Base-by-base conservation (phyloP, 2,113 vertebrate species). In the Tichodroma muraria region DNA sequence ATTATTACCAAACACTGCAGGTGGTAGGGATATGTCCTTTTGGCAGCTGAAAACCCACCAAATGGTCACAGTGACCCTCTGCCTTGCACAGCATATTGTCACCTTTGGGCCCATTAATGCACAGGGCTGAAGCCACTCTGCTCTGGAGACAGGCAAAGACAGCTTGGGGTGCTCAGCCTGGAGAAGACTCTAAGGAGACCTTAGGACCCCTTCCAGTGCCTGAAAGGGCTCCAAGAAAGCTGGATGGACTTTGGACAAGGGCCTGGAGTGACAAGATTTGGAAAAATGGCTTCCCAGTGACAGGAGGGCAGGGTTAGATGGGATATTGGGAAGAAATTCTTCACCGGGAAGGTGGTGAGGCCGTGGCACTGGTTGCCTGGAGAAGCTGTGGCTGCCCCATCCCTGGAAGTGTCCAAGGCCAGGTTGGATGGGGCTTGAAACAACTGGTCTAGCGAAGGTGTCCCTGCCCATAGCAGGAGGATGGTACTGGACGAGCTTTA, bases 21-120 rank as follows among this genome's bases (percentile, higher is more conserved):
- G 35, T 3, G 19, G 49, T 47, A 37, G 30, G 37, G 33, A 49
- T 4, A 1, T 1, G 8, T 28, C 38, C 30, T 66, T 90, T 6
- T 12, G 4, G 33, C 22, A 47, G 14, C 25, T n/a, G 42, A 35
- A 73, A 53, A 84, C 8, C 27, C 33, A 57, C 0, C 18, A 20
- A 23, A 22, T 6, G 13, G 27, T 8, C 11, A 52, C 11, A 37
- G 15, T 0, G 38, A 59, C 8, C 40, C 38, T 38, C 1, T 18
- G 18, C 14, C 38, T 33, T 42, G 38, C 27, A 33, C 10, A 5
- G 15, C 52, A 60, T 6, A 45, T n/a, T 42, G 19, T 45, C 38
- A 35, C 19, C 22, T 49, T 72, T 15, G 24, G 24, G 20, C 53
- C 19, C 10, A 2, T 16, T 3, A 54, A 31, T 9, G 13, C 13